Evolutionary conservation across 2,113 vertebrate species (phyloP), one percentile per base, ranked within the genome.

Genomic region (Microtus oregoni): DNA sequence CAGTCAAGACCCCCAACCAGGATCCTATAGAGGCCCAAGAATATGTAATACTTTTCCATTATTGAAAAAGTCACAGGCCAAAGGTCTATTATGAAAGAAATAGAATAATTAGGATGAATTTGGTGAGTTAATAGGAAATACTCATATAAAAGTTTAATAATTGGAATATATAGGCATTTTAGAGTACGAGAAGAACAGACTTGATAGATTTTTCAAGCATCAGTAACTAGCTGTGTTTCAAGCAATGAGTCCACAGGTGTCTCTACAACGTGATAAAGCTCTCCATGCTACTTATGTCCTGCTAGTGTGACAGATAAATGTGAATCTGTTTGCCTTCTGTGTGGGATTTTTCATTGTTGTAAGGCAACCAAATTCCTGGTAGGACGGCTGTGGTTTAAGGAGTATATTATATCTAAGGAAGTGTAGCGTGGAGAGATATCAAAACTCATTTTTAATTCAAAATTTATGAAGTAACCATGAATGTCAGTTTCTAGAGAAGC

Each of bases 61-160:
- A 9, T 17, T 91, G 26, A 67, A 90, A 95, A 78, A 79, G 61
- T 85, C 35, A 92, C 35, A 87, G 26, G 28, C 30, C 47, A 96
- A 86, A 86, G 47, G 5, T 78, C 19, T 70, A 44, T 20, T 70
- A 44, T 20, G 30, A 81, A 63, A 8, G 8, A 82, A 58, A 26
- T 38, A 94, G 8, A 92, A 67, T 75, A 88, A 30, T 91, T 70
- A 72, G 9, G 47, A 92, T 32, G 6, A 72, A 15, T 50, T 85
- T 89, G 76, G 13, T 47, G 26, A 61, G 76, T 70, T 30, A 89
- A 63, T 65, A 5, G 8, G 11, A 81, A 93, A 44, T 6, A 32
- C 58, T 81, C 90, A 93, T 20, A 88, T 41, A 88, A 89, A 94
- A 70, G 24, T 32, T 75, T 2, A 76, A 75, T 91, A 88, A 11